These are phyloP conservation scores for Cerceris ruficornis DNA, from an alignment of 2,888 invertebrate species.

Conservation along the genomic window DNA sequence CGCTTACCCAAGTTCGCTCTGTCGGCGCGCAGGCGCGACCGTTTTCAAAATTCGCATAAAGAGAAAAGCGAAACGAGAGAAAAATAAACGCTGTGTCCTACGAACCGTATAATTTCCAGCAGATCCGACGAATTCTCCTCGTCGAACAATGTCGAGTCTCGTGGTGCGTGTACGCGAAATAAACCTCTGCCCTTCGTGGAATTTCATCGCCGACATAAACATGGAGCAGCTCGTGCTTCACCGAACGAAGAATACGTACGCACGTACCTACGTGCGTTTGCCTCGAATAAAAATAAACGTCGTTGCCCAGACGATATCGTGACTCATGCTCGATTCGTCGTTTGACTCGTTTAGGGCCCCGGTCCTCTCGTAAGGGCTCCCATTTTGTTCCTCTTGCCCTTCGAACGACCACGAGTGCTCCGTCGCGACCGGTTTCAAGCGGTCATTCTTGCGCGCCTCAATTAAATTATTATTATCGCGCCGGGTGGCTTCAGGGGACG, in stretches of 20 bases:
- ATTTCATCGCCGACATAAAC: slow-evolving; percentile 22
- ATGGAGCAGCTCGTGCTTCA: slow-evolving; percentile 20
- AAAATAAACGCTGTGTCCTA: neutral
- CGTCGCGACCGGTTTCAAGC: too few species aligned
- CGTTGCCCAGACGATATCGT: neutral
- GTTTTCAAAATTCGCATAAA: slow-evolving; percentile 17
- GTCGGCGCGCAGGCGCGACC: neutral
- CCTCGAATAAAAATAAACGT: slow-evolving; percentile 9
- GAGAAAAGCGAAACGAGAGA: slow-evolving; percentile 5
- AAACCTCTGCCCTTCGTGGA: neutral
- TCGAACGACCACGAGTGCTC: too few species aligned
- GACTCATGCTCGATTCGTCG: too few species aligned
- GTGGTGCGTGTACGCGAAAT: slow-evolving; percentile 14
- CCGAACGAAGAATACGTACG: slow-evolving; percentile 21
- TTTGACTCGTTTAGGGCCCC: too few species aligned
- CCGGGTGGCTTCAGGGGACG: too few species aligned
- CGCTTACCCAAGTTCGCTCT: neutral
- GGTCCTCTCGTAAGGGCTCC: too few species aligned
- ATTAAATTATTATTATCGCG: too few species aligned
- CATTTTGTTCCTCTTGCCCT: too few species aligned
- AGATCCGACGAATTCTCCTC: slow-evolving; percentile 28
- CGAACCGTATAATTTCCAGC: slow-evolving; percentile 40
- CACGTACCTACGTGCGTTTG: slow-evolving; percentile 2
- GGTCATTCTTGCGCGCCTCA: too few species aligned
- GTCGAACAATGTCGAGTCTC: slow-evolving; percentile 23